phyloP scores from a whole-genome alignment of 1,140 invertebrate species.

The Drosophila bocki region DNA sequence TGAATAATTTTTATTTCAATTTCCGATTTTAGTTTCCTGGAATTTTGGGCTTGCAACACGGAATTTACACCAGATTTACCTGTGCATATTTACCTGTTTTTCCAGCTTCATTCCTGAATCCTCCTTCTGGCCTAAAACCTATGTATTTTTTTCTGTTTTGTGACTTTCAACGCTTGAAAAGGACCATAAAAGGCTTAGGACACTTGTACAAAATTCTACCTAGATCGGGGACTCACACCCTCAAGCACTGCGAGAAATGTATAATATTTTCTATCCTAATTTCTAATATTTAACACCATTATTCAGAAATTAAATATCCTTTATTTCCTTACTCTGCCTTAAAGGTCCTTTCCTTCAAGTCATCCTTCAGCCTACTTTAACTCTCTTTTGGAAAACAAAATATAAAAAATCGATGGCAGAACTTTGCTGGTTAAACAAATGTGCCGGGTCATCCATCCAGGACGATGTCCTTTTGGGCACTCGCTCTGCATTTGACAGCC shows the following conservation, averaged over 20 bases:
- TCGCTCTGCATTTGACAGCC: slow-evolving; percentile 68
- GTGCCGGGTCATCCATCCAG: slow-evolving; percentile 74
- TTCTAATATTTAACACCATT: neutral
- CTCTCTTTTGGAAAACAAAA: slow-evolving; percentile 1
- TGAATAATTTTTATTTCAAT: neutral
- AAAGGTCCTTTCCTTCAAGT: slow-evolving; percentile 11
- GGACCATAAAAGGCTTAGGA: slow-evolving; percentile 68
- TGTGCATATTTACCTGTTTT: slow-evolving; percentile 65
- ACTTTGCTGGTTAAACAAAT: slow-evolving; percentile 50
- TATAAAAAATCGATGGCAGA: slow-evolving; percentile 50
- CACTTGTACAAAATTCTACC: slow-evolving; percentile 30
- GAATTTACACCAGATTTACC: slow-evolving; percentile 29
- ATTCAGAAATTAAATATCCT: neutral
- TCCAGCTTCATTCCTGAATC: slow-evolving; percentile 17
- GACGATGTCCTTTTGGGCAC: slow-evolving; percentile 49
- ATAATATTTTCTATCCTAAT: neutral
- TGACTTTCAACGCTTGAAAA: slow-evolving; percentile 75
- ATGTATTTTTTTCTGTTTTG: slow-evolving; percentile 36
- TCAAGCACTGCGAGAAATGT: slow-evolving; percentile 16
- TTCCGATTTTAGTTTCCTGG: neutral
- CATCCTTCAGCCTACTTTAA: slow-evolving; percentile 36
- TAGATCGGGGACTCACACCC: slow-evolving; percentile 29
- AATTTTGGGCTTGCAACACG: neutral
- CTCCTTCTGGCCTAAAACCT: slow-evolving; percentile 21
- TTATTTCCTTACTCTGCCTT: too few species aligned